A percentile compares a stretch with the other conserved stretches of the same genome.
Conservation (phyloP, 2,888 invertebrate species). For the Papilio protenor region DNA sequence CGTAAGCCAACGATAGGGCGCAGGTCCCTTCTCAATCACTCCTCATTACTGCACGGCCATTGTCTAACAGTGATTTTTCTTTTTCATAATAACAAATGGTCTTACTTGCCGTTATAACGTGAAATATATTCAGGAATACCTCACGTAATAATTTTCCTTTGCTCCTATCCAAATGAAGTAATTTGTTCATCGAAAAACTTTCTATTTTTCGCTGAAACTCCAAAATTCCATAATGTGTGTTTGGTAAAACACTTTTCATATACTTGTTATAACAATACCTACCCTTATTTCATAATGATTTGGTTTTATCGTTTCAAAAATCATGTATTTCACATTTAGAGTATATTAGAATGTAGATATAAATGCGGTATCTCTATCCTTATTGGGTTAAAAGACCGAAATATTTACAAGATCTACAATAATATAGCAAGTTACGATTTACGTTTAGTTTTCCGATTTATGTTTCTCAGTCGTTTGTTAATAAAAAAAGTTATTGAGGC, state of each 20-base stretch:
- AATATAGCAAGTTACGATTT: constrained; percentile 1
- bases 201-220: neutral
- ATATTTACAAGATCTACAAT: neutral
- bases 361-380: neutral
- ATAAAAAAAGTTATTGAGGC: constrained; percentile 33
- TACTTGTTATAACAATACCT: neutral
- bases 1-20: constrained; percentile 7
- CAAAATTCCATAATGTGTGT: neutral
- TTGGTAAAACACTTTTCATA: neutral
- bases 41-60: constrained; percentile 20
- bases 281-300: neutral
- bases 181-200: neutral
- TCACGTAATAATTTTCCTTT: neutral
- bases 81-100: constrained; percentile 7
- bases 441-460: constrained; percentile 20
- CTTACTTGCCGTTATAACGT: constrained; percentile 11
- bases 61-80: constrained; percentile 22
- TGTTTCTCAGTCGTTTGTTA: constrained; percentile 17
- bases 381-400: neutral
- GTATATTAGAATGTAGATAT: neutral
- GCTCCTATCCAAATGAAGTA: neutral
- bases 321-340: neutral
- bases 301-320: neutral
- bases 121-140: constrained; percentile 20
- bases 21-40: constrained; percentile 24